Conservation (phyloP, 2,888 invertebrate species). For the Stictocephala bisonia region DNA sequence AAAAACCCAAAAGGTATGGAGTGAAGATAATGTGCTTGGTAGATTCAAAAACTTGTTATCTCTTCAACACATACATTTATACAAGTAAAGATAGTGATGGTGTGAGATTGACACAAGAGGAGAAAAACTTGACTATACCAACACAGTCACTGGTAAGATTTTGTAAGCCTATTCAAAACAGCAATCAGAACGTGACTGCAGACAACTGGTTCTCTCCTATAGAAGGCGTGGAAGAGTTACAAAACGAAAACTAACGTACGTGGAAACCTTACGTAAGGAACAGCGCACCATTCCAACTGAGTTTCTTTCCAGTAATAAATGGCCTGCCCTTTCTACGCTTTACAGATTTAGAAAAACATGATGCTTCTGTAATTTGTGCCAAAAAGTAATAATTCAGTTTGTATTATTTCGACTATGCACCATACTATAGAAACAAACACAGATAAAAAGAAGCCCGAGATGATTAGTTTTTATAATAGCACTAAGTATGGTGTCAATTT, state of each 20-base stretch:
- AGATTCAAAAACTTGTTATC: too few species aligned
- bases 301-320: constrained; percentile 42
- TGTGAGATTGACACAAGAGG: constrained; percentile 53
- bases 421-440: constrained; percentile 37
- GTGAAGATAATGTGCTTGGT: constrained; percentile 55
- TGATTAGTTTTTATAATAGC: constrained; percentile 48
- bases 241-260: constrained; percentile 41
- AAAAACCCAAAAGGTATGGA: constrained; percentile 58
- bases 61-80: constrained; percentile 33
- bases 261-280: constrained; percentile 47
- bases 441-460: constrained; percentile 50
- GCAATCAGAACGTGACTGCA: constrained; percentile 60
- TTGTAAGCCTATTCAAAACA: constrained; percentile 56
- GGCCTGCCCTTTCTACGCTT: constrained; percentile 20
- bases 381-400: constrained; percentile 49
- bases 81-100: constrained; percentile 55
- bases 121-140: constrained; percentile 58
- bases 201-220: constrained; percentile 62
- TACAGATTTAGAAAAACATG: constrained; percentile 45
- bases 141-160: constrained; percentile 59
- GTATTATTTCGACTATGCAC: constrained; percentile 52
- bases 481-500: constrained; percentile 51
- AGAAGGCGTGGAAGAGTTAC: constrained; percentile 54
- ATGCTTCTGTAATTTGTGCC: constrained; percentile 49
- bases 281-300: constrained; percentile 46